Conservation (phyloP, 2,113 vertebrate species). For the Nettapus auritus region DNA sequence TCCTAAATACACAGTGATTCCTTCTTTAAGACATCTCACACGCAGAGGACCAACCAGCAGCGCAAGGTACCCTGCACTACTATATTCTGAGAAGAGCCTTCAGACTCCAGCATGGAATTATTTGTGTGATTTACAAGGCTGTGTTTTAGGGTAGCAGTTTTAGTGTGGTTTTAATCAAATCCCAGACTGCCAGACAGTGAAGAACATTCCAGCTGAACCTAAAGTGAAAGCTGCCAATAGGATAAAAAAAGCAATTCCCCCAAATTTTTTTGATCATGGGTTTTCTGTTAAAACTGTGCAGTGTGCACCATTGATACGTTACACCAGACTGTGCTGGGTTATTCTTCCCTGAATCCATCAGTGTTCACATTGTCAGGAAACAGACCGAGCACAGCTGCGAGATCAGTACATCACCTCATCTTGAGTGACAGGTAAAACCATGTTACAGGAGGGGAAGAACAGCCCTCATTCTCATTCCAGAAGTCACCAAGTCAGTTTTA, state of each 20-base stretch:
- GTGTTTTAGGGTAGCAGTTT: background rate
- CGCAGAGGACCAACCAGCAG: background rate
- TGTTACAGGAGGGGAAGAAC: background rate
- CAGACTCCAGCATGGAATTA: background rate
- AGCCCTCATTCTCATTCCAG: constrained; percentile 27
- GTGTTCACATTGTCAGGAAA: background rate
- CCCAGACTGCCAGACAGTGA: background rate
- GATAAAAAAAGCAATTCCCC: background rate
- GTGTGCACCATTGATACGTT: background rate
- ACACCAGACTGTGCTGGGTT: background rate
- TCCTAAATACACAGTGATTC: background rate
- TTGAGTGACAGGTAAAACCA: background rate
- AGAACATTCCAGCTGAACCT: background rate
- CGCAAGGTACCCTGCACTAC: background rate
- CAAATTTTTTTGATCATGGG: background rate
- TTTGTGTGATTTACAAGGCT: background rate
- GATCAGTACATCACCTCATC: background rate
- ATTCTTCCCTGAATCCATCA: background rate
- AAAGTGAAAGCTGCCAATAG: background rate
- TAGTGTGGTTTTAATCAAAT: background rate
- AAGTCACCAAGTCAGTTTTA: background rate
- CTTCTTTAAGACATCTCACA: background rate
- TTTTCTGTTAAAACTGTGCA: background rate
- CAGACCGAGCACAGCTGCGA: background rate
- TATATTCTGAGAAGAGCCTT: background rate